Evolutionary conservation across 2,113 vertebrate species (phyloP).

Genomic region (Notechis scutatus): DNA sequence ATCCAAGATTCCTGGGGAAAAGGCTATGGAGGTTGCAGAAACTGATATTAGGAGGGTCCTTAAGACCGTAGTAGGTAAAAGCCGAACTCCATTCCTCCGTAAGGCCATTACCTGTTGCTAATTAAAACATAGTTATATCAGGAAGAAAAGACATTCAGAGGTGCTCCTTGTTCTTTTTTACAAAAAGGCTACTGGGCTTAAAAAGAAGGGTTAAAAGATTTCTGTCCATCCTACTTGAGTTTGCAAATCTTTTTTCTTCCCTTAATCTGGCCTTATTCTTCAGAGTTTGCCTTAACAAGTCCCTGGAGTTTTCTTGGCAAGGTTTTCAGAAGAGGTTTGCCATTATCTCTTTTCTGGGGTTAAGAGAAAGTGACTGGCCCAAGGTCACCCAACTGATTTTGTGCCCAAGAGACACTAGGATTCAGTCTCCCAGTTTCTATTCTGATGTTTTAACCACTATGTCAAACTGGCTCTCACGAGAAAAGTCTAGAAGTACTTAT

Average conservation of each 20-base stretch:
- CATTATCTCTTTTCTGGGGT: no score
- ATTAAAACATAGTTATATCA: background rate
- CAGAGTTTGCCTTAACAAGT: no score
- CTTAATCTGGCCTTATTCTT: no score
- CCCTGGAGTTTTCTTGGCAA: no score
- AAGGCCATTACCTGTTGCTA: slow-evolving; percentile 19
- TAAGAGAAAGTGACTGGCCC: no score
- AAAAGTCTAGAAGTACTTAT: background rate
- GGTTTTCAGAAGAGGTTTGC: no score
- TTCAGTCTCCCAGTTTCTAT: background rate
- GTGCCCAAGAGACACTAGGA: background rate
- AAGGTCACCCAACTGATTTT: background rate
- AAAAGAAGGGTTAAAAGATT: background rate
- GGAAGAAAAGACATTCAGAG: background rate
- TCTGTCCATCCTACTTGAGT: slow-evolving; percentile 2
- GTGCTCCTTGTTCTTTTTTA: background rate
- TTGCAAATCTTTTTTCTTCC: background rate
- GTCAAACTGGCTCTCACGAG: background rate
- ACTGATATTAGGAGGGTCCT: background rate
- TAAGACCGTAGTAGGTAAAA: background rate
- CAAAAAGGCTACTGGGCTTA: background rate
- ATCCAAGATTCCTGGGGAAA: background rate
- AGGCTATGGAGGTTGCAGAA: background rate
- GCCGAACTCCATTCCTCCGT: slow-evolving; percentile 3
- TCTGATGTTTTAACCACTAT: background rate